Percentiles rank a stretch among this genome's conserved stretches.
Evolutionary conservation across 2,797 vertebrate species (phyloP).

Genomic region (Mareca strepera): DNA sequence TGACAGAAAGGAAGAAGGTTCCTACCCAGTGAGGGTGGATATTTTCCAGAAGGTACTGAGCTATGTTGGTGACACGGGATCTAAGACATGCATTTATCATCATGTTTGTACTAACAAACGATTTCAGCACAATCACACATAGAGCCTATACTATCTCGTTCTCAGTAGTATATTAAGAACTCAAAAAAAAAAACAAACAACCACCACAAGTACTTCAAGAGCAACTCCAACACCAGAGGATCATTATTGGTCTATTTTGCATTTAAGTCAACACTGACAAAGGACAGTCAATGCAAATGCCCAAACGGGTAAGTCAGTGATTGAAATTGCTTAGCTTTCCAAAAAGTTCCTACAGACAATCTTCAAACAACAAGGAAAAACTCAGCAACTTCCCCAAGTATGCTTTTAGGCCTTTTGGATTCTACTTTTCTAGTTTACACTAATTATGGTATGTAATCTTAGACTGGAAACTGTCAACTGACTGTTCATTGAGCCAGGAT

Average conservation of each 20-base stretch:
- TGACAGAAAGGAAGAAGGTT: neutral
- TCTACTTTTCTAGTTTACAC: neutral
- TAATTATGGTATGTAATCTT: neutral
- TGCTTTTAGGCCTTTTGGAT: neutral
- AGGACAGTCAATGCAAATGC: neutral
- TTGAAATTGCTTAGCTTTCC: neutral
- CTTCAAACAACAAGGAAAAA: neutral
- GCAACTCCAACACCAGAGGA: neutral
- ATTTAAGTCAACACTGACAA: accelerated
- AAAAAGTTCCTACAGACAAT: neutral
- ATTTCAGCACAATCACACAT: neutral
- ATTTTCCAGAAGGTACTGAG: neutral
- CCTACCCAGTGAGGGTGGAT: neutral
- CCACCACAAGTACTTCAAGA: neutral
- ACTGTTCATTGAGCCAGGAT: neutral
- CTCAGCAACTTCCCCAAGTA: neutral
- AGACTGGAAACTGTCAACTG: neutral
- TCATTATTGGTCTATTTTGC: neutral
- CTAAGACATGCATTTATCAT: neutral
- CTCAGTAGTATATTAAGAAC: neutral
- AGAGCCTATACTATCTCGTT: neutral
- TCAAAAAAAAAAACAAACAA: neutral
- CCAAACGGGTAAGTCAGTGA: neutral
- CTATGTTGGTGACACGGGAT: neutral
- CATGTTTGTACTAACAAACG: neutral